A percentile compares a stretch with the other conserved stretches of the same genome.
phyloP scores from a whole-genome alignment of 2,113 vertebrate species.

The Onychostoma macrolepis region DNA sequence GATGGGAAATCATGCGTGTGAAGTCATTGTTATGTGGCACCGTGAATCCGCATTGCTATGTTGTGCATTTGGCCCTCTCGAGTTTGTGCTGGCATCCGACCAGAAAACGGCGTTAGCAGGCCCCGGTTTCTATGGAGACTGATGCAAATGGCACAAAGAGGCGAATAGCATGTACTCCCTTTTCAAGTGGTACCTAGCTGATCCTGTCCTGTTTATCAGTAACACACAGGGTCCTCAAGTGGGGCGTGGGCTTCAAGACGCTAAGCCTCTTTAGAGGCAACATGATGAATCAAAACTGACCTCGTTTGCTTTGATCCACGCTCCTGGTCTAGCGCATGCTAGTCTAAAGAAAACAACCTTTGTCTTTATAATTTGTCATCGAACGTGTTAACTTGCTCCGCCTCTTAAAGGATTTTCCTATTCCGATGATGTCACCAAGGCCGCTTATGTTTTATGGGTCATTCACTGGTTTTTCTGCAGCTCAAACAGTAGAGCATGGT shows the following conservation, averaged over 20 bases:
- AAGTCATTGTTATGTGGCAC: neutral
- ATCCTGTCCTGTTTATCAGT: conserved; percentile 34
- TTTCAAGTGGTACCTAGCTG: conserved; percentile 28
- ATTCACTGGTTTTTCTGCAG: too few species aligned
- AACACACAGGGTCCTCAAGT: conserved; percentile 10
- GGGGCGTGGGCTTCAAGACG: neutral
- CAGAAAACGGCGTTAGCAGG: conserved; percentile 13
- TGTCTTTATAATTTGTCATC: neutral
- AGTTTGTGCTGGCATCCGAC: conserved; percentile 23
- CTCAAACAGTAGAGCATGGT: too few species aligned
- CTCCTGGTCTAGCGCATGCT: neutral
- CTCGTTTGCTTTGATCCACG: neutral
- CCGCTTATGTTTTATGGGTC: neutral
- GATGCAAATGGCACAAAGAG: conserved; percentile 34
- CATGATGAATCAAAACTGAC: neutral
- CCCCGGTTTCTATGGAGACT: conserved; percentile 35
- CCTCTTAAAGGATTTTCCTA: neutral
- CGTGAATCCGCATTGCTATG: conserved; percentile 8
- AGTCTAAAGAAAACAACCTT: neutral
- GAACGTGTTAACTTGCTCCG: neutral
- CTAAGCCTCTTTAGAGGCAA: neutral
- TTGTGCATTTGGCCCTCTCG: conserved; percentile 26
- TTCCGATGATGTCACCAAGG: neutral
- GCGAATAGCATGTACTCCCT: conserved; percentile 13
- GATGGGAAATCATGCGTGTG: conserved; percentile 35